Evolutionary conservation across 2,888 invertebrate species (phyloP).

Genomic region (Campaea margaritaria): DNA sequence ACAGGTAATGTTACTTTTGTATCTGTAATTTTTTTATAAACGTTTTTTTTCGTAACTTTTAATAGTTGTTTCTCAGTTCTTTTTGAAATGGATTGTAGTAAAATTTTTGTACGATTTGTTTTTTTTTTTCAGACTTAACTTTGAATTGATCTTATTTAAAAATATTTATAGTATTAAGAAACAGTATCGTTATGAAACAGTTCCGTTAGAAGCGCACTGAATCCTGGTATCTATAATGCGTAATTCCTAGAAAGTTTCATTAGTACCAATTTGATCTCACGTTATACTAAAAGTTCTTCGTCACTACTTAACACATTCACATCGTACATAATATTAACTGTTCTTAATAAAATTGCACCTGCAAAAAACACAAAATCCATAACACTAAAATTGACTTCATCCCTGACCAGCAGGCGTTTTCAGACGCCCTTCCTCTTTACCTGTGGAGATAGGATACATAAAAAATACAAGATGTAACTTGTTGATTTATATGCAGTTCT

Average conservation of each 20-base stretch:
- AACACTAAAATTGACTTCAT: neutral
- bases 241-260: neutral
- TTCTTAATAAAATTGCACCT: constrained; percentile 14
- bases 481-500: no score
- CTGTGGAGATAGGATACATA: no score
- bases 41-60: neutral
- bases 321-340: constrained; percentile 4
- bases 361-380: constrained; percentile 6
- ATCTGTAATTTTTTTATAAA: neutral
- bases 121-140: no score
- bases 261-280: neutral
- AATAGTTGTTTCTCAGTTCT: neutral
- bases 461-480: no score
- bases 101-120: neutral
- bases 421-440: no score
- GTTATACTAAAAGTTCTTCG: constrained; percentile 1
- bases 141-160: no score
- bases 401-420: neutral
- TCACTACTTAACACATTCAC: constrained; percentile 3
- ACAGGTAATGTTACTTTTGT: constrained; percentile 67
- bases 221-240: neutral
- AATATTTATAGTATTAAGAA: no score
- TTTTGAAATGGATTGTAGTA: neutral
- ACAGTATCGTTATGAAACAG: no score
- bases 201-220: neutral